Base-by-base conservation (phyloP, 1,140 invertebrate species). In the Pogonus chalceus region DNA sequence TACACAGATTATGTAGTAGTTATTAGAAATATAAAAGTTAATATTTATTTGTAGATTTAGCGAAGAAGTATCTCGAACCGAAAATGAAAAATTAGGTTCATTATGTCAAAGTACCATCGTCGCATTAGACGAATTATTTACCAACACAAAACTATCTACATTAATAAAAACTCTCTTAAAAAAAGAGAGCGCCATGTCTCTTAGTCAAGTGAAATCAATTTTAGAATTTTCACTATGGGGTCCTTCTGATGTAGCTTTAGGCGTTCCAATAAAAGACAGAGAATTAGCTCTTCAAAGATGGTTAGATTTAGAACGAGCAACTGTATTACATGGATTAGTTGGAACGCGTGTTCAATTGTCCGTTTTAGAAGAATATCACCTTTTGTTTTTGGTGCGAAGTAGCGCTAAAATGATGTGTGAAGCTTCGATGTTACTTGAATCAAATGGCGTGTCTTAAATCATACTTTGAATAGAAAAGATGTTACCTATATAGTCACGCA, bases 211-310 rank as follows among this genome's bases (percentile, higher is more conserved):
- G 0, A 90, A 90, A 68, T 81, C 85, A 0, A 77, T 91, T 0
- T 65, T 92, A 22, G 88, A 92, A 64, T 88, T 87, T 61, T 85
- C 85, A 55, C 70, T 93, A 1, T 93, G 88, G 87, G 89, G 88
- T 2, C 89, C 88, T 1, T 78, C 84, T 10, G 86, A 88, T 62
- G 80, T 84, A 1, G 78, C 79, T 0, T 71, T 87, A 10, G 79
- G 80, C 0, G 78, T 78, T 3, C 79, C 79, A 0, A 73, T 76
- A 0, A 76, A 79, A 22, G 85, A 87, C 55, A 75, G 83, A 2
- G 85, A 87, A 58, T 62, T 82, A 14, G 81, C 81, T 0, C 63
- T 90, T 1, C 87, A 90, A 61, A 76, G 87, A 37, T 92, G 88
- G 88, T 65, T 92, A 35, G 88, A 91, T 63, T 70, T 91, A 10